phyloP scores from a whole-genome alignment of 2,888 invertebrate genomes.

The Oasisia sp. region DNA sequence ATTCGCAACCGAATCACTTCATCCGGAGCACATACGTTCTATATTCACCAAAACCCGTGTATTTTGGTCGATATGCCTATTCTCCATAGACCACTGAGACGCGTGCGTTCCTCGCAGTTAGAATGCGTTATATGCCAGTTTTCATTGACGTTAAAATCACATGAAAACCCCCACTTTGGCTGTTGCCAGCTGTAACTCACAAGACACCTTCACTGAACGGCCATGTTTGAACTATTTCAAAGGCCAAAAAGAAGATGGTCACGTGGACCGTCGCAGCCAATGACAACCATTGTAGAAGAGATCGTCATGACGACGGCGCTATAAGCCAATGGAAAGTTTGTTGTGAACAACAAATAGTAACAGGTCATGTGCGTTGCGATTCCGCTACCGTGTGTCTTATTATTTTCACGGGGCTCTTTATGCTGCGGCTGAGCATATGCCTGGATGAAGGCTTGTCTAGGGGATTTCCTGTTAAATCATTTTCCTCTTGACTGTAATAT shows the following conservation, averaged over 20 bases:
- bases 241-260: constrained; percentile 38
- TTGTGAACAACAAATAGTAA: constrained; percentile 35
- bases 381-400: not conserved
- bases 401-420: constrained; percentile 1
- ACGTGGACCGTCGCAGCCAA: constrained; percentile 47
- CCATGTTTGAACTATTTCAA: constrained; percentile 42
- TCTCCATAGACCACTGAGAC: not conserved
- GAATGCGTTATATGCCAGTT: constrained; percentile 7
- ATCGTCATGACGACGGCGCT: constrained; percentile 58
- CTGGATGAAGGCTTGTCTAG: not conserved
- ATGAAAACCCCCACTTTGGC: not conserved
- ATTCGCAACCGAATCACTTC: constrained; percentile 10
- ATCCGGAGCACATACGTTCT: constrained; percentile 7
- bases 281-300: constrained; percentile 45
- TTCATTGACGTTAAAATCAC: not conserved
- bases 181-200: not conserved
- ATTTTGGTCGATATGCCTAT: constrained; percentile 7
- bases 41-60: constrained; percentile 20
- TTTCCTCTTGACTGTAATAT: no score
- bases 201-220: constrained; percentile 30
- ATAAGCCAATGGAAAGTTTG: constrained; percentile 51
- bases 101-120: constrained; percentile 10
- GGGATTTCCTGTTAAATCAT: not conserved
- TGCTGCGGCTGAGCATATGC: not conserved
- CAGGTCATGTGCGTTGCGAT: constrained; percentile 19